Conservation (phyloP, 2,797 vertebrate genomes). For the Nannoperca australis region DNA sequence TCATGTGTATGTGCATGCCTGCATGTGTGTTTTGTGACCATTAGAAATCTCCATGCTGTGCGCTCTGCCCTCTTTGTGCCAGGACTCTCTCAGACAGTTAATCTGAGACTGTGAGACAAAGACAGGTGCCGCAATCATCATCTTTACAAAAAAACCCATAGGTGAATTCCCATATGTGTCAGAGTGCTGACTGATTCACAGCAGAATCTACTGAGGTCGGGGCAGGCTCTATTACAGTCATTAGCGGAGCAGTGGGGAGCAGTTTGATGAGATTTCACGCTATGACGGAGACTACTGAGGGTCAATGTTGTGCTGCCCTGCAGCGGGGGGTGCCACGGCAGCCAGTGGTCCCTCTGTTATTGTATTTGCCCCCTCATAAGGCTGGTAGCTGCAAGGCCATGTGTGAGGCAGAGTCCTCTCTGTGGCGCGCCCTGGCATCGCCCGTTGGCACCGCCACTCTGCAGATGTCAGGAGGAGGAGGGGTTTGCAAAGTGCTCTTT, state of each 20-base stretch:
- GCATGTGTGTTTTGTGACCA: constrained; percentile 40
- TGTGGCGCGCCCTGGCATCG: constrained; percentile 68
- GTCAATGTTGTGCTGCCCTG: constrained; percentile 71
- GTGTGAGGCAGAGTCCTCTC: constrained; percentile 68
- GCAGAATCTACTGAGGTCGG: constrained; percentile 64
- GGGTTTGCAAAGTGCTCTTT: constrained; percentile 55
- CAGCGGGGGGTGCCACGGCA: constrained; percentile 65
- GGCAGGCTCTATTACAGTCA: constrained; percentile 73
- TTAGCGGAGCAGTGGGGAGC: constrained; percentile 77
- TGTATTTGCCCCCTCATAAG: constrained; percentile 66
- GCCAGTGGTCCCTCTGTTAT: constrained; percentile 70
- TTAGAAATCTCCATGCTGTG: constrained; percentile 55
- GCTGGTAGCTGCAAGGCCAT: constrained; percentile 62
- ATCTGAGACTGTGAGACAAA: constrained; percentile 72
- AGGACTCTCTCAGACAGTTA: constrained; percentile 60
- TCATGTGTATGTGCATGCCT: constrained; percentile 26
- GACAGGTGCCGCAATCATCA: constrained; percentile 69
- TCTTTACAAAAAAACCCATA: constrained; percentile 45
- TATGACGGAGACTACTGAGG: constrained; percentile 66
- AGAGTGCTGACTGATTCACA: constrained; percentile 62
- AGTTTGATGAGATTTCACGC: constrained; percentile 77
- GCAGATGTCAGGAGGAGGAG: constrained; percentile 69
- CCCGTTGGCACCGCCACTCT: constrained; percentile 71
- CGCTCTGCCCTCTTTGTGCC: constrained; percentile 47
- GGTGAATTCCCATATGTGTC: constrained; percentile 69